phyloP scores from a whole-genome alignment of 1,140 invertebrate species.

The Scylla paramamosain region DNA sequence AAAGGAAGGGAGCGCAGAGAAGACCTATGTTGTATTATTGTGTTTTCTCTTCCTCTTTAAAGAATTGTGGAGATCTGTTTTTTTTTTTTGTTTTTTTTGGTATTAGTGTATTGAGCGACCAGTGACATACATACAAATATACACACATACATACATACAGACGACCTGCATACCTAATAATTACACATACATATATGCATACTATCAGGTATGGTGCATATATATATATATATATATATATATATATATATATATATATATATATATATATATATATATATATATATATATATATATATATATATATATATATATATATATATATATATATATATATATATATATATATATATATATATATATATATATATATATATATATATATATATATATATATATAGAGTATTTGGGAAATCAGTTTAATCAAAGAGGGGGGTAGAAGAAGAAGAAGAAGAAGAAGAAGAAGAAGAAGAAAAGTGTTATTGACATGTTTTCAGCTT shows the following conservation, averaged over 20 bases:
- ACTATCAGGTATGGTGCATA: no score
- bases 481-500: neutral
- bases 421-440: neutral
- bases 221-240: neutral
- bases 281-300: neutral
- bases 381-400: neutral
- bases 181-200: no score
- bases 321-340: neutral
- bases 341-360: neutral
- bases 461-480: neutral
- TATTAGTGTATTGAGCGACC: neutral
- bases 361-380: neutral
- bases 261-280: neutral
- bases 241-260: neutral
- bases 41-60: no score
- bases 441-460: neutral
- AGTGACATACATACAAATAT: neutral
- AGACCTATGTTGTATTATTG: no score
- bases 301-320: neutral
- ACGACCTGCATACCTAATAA: neutral
- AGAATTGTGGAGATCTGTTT: no score
- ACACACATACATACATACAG: neutral
- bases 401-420: neutral
- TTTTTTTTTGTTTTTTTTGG: no score
- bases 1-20: no score